phyloP scores from a whole-genome alignment of 2,113 vertebrate species.

The Rhinogobius similis region DNA sequence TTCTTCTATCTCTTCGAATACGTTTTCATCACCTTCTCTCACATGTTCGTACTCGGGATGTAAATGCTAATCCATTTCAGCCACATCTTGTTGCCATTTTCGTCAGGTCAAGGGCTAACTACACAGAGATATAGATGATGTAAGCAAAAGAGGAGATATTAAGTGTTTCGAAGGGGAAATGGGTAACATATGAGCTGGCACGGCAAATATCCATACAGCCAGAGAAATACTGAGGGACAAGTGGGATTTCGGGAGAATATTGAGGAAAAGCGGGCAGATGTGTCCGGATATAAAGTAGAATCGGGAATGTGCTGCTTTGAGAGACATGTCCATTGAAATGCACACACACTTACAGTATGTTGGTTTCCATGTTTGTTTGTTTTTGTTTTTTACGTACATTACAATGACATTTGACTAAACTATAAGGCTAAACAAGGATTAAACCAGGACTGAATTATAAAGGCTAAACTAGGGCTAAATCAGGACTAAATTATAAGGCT shows the following conservation, averaged over 20 bases:
- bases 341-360: too few species aligned
- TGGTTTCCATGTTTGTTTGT: slow-evolving; percentile 7
- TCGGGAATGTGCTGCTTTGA: slow-evolving; percentile 48
- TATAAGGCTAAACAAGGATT: too few species aligned
- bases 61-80: slow-evolving; percentile 54
- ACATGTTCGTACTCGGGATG: slow-evolving; percentile 7
- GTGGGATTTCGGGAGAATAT: slow-evolving; percentile 33
- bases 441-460: too few species aligned
- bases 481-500: too few species aligned
- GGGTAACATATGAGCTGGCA: slow-evolving; percentile 33
- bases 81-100: slow-evolving; percentile 65
- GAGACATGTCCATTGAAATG: slow-evolving; percentile 47
- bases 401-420: too few species aligned
- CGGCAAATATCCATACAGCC: slow-evolving; percentile 10
- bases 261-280: slow-evolving; percentile 49
- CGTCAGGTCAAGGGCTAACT: slow-evolving; percentile 41
- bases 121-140: slow-evolving; percentile 31
- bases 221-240: slow-evolving; percentile 6
- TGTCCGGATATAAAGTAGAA: slow-evolving; percentile 38
- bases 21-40: slow-evolving; percentile 19
- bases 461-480: too few species aligned
- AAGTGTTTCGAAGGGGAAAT: slow-evolving; percentile 23
- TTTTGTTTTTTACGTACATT: background rate
- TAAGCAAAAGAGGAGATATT: slow-evolving; percentile 16
- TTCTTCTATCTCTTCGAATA: too few species aligned